Evolutionary conservation across 2,888 invertebrate species (phyloP), one percentile per base, ranked within the genome.

Genomic region (Drosophila flavopinicola): DNA sequence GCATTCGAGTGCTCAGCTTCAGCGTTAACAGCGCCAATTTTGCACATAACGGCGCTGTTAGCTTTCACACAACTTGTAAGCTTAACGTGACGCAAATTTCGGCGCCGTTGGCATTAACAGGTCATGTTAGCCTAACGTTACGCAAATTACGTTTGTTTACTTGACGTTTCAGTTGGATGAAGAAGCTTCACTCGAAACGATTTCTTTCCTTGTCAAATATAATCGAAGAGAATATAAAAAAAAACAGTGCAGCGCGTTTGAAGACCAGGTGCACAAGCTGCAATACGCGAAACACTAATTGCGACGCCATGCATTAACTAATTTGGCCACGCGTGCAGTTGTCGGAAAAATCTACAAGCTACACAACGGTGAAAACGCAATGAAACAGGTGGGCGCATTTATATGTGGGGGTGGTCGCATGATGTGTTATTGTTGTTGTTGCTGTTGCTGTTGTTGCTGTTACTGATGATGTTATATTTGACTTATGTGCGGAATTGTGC

Each of bases 361-460:
- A n/a, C n/a, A 44, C 48, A 63, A 23, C 39, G 37, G 35, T 32
- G 27, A 53, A 64, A 20, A 20, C 72, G 57, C 68, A 71, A 59
- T 72, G 72, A 69, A 75, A 73, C 73, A 73, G 73, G 73, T 73
- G 73, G 73, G 73, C 71, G 75, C 71, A 56, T 53, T 59, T 63
- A 41, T 6, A 35, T 66, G 56, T 56, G 71, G 66, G 73, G 66
- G 73, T 66, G 66, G 66, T 58, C 51, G 42, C 32, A 42, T 59
- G 66, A 49, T 59, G 61, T 67, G 41, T 30, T 41, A 24, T 47
- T 54, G 13, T 52, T 48, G 35, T 45, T 69, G 41, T 45, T 35
- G 30, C 38, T 38, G 47, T 35, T 35, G 37, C 29, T 35, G 17
- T 52, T 42, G 42, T 51, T 37, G 45, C 20, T 38, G 49, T 35